Evolutionary conservation across 2,113 vertebrate species (phyloP), one percentile per base, ranked within the genome.

Genomic region (Podarcis cretensis): DNA sequence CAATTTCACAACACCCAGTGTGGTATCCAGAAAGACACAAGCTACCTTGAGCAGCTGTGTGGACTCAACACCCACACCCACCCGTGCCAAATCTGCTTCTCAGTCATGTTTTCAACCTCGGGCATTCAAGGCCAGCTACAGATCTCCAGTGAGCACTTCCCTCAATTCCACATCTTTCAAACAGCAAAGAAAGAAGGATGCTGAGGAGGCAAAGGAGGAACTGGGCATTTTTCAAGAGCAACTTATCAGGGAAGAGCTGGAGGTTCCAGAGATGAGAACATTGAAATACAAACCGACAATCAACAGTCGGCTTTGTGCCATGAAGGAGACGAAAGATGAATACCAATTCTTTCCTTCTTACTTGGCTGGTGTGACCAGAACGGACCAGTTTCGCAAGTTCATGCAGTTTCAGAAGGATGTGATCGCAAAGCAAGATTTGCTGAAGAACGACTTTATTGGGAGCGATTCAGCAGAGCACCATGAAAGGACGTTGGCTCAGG

Each of bases 401-500:
- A 27, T 94, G n/a, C 4, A 30, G 32, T 96, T 98, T 92, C 94
- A 96, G n/a, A 93, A 84, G 12, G 81, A 90, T 2, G 89, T 96
- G 1, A 2, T 95, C 21, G 87, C 48, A 66, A 96, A 94, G 30
- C 87, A 93, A 13, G 91, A 97, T 25, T 76, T 94, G 23, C 83
- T 87, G 79, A 88, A 75, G 63, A 89, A 81, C 9, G 77, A 93
- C 13, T 90, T 95, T 43, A 88, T 32, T 0, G 94, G 92, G 40
- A 91, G 37, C 25, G 88, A 94, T 85, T 91, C 92, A 27, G 94
- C 90, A 12, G 30, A 87, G 57, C 4, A n/a, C 2, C 95, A 96
- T 21, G 95, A 97, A 86, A 92, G 32, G 32, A 98, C 96, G 88
- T 30, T 98, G 86, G 74, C 90, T 77, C 90, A 96, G 97, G 96